Base-by-base conservation (phyloP, 53 echinoderm and acorn worm species). In the Hippasteria phrygiana region DNA sequence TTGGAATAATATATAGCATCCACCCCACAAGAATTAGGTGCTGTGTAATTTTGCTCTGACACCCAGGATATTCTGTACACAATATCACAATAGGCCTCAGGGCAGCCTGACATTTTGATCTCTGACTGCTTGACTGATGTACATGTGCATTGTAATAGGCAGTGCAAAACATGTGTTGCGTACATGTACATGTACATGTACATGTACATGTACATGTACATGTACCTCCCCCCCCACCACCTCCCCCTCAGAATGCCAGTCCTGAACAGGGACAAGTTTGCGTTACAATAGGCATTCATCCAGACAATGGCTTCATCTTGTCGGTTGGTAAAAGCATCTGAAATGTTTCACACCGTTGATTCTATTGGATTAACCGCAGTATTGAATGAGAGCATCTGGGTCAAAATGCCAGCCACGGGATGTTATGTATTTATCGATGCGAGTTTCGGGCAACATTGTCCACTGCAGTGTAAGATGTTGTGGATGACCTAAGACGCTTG, bases 181-280 rank as follows among this genome's bases (percentile, higher is more conserved):
- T 62, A 62, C 62, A 31, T 67, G 69, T 67, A 67, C 69, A 67
- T 67, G 33, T 67, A 67, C 69, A 67, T 67, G 69, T 40, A 41
- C 8, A 33, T 3, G 69, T 69, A 69, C 5, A 6, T 33, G 69
- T 31, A 33, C 35, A 33, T 5, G n/a, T n/a, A n/a, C n/a, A n/a
- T n/a, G n/a, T n/a, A n/a, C n/a, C n/a, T n/a, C n/a, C n/a, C n/a
- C n/a, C 4, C 33, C 69, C 9, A 69, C 18, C n/a, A n/a, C 4
- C 22, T 48, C 48, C 12, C 7, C 20, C 2, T 14, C 12, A 38
- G 71, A 71, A 38, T 17, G 12, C 9, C 20, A 71, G 16, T 8
- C 38, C 73, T 22, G 22, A 73, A 42, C 40, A 41, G 73, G 37
- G 37, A 38, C 71, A 71, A 17, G 6, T 71, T 37, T 0, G 2